These are phyloP conservation scores for Acanthis flammea DNA, from an alignment of 2,797 vertebrate genomes.

Conservation along the genomic window DNA sequence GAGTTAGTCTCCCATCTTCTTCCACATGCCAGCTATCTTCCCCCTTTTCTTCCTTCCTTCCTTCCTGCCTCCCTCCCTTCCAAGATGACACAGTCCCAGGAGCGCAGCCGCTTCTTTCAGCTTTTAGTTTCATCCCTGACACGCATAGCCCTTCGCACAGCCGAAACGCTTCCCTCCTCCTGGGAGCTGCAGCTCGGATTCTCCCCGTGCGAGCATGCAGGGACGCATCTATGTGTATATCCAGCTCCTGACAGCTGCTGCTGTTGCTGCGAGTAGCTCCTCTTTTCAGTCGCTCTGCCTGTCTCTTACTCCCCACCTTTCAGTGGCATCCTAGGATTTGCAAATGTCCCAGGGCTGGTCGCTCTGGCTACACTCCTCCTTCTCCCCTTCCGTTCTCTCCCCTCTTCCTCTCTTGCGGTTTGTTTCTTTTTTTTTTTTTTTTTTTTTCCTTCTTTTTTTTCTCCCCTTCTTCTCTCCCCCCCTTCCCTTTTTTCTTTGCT, in stretches of 20 bases:
- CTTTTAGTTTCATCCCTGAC: conserved; percentile 42
- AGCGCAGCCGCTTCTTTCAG: conserved; percentile 23
- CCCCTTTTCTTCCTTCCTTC: conserved; percentile 20
- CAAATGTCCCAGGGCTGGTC: background rate
- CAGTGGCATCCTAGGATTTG: background rate
- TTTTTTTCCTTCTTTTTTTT: background rate
- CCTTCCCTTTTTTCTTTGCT: conserved; percentile 61
- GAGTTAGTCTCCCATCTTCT: conserved; percentile 30
- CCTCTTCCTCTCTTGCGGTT: background rate
- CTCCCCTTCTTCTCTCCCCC: background rate
- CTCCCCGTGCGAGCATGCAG: background rate
- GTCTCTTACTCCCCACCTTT: background rate
- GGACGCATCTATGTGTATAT: background rate
- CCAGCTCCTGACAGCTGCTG: background rate
- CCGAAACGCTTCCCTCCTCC: background rate
- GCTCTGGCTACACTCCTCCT: conserved; percentile 7
- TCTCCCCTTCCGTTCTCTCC: background rate
- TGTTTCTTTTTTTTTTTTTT: rapidly evolving
- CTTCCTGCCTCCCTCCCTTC: conserved; percentile 37
- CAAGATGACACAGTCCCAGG: conserved; percentile 22
- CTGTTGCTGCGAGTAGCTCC: background rate
- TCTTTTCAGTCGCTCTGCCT: background rate
- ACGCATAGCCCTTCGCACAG: background rate
- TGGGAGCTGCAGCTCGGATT: conserved; percentile 22
- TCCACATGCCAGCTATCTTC: conserved; percentile 28